phyloP scores from a whole-genome alignment of 2,797 vertebrate genomes.

The Heterohyrax brucei region DNA sequence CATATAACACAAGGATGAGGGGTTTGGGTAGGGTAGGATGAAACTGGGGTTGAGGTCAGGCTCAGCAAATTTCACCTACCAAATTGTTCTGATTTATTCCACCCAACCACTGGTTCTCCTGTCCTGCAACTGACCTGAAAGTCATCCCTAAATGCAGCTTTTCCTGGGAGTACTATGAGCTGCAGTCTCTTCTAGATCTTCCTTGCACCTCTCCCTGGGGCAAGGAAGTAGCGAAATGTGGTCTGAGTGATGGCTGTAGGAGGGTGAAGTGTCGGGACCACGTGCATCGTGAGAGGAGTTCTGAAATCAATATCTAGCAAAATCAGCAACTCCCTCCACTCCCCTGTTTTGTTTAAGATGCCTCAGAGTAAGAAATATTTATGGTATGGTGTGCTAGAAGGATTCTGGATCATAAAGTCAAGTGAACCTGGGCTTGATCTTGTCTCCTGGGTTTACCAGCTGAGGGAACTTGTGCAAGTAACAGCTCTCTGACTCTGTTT shows the following conservation, averaged over 20 bases:
- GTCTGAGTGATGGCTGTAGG: not conserved
- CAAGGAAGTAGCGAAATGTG: not conserved
- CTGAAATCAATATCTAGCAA: constrained; percentile 61
- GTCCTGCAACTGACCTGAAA: not conserved
- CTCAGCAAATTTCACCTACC: not conserved
- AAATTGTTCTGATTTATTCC: not conserved
- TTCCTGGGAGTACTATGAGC: not conserved
- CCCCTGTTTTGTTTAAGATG: constrained; percentile 71
- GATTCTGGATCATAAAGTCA: not conserved
- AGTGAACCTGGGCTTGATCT: constrained; percentile 52
- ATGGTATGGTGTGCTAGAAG: not conserved
- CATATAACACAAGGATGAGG: not conserved
- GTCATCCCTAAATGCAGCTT: not conserved
- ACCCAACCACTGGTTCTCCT: not conserved
- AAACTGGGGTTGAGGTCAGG: not conserved
- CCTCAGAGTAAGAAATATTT: constrained; percentile 54
- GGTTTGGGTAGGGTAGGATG: not conserved
- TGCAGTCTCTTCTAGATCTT: not conserved
- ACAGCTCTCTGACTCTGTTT: constrained; percentile 19
- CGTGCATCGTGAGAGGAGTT: not conserved
- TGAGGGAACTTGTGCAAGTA: not conserved
- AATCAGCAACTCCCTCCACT: not conserved
- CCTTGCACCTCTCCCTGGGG: not conserved
- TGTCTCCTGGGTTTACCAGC: not conserved
- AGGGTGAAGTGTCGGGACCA: constrained; percentile 2